phyloP scores from a whole-genome alignment of 2,888 invertebrate genomes.

The Lycophotia porphyrea region DNA sequence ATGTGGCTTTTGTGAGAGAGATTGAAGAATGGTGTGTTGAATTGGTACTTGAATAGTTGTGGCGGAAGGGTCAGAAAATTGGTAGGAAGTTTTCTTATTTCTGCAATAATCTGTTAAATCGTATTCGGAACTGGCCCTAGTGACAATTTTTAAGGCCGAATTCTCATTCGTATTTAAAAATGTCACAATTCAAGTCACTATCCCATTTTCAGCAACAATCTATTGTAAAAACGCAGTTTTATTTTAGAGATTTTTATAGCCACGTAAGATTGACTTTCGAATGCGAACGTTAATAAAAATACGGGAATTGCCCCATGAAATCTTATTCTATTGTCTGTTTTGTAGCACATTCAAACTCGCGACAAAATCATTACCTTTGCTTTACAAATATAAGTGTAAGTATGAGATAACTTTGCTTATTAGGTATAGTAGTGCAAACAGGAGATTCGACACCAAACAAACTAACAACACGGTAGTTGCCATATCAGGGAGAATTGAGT shows the following conservation, averaged over 20 bases:
- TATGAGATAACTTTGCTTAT: not conserved
- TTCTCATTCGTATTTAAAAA: too few species aligned
- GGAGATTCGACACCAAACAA: not conserved
- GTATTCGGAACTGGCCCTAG: not conserved
- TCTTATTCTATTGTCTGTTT: not conserved
- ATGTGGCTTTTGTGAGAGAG: conserved; percentile 55
- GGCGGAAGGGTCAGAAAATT: conserved; percentile 20
- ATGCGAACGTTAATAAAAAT: not conserved
- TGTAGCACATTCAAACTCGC: not conserved
- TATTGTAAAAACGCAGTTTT: not conserved
- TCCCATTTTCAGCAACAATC: not conserved
- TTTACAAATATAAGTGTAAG: too few species aligned
- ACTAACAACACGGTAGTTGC: not conserved
- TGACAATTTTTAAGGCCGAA: not conserved
- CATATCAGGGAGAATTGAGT: not conserved
- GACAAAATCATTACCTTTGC: not conserved
- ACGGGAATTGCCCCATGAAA: not conserved
- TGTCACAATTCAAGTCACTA: not conserved
- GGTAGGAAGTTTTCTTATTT: not conserved
- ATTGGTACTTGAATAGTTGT: conserved; percentile 38
- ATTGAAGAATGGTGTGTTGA: conserved; percentile 30
- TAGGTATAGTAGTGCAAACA: not conserved
- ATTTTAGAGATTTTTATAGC: not conserved
- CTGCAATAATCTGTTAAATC: not conserved
- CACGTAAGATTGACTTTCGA: not conserved